A percentile compares a stretch with the other conserved stretches of the same genome.
Conservation (phyloP, 1,140 invertebrate genomes). For the Ceratina australensis region DNA sequence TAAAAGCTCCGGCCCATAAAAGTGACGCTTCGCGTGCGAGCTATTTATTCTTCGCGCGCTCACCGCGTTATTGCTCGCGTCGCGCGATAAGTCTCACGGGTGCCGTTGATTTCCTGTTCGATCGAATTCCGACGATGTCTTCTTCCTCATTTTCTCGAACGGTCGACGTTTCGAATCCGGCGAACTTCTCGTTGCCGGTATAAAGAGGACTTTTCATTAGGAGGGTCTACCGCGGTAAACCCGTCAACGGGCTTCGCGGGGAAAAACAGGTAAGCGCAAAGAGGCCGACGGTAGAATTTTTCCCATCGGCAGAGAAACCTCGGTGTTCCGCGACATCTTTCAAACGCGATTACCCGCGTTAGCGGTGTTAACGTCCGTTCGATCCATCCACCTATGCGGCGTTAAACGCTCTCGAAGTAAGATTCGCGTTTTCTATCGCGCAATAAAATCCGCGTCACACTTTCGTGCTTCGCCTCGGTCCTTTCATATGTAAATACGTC, state of each 20-base stretch:
- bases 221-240: too few species aligned
- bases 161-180: too few species aligned
- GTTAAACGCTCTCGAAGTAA: not conserved
- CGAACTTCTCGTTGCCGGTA: too few species aligned
- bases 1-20: conserved; percentile 70
- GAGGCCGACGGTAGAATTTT: not conserved
- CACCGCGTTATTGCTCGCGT: conserved; percentile 33
- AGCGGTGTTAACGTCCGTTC: not conserved
- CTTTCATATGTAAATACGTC: conserved; percentile 26
- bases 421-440: conserved; percentile 11
- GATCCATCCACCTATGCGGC: not conserved
- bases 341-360: conserved; percentile 11
- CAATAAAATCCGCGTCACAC: not conserved
- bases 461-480: not conserved
- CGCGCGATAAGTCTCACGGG: conserved; percentile 16
- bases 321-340: not conserved
- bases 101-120: not conserved
- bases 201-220: too few species aligned
- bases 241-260: too few species aligned
- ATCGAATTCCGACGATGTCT: not conserved
- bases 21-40: conserved; percentile 60
- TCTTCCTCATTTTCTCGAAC: not conserved
- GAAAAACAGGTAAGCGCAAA: not conserved
- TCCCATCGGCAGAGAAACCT: not conserved
- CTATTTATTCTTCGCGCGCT: conserved; percentile 56